Percentiles rank a stretch among this genome's conserved stretches.
phyloP scores from a whole-genome alignment of 2,888 invertebrate genomes.

The Andrena marginata region DNA sequence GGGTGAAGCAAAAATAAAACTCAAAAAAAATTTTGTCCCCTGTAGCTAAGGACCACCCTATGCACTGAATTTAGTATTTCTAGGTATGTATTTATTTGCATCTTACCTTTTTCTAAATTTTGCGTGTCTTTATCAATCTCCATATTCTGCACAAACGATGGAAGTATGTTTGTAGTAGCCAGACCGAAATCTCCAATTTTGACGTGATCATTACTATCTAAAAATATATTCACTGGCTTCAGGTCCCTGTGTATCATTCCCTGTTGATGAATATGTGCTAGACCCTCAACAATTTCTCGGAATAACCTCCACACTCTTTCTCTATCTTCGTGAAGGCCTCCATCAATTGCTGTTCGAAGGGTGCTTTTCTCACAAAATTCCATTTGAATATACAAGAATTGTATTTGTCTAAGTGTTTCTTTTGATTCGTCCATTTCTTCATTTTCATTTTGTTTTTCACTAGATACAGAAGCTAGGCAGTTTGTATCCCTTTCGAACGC shows the following conservation, averaged over 20 bases:
- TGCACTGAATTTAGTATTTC: not conserved
- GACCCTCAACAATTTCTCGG: slow-evolving; percentile 96
- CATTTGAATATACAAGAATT: slow-evolving; percentile 98
- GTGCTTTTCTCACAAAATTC: slow-evolving; percentile 99
- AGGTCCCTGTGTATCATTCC: slow-evolving; percentile 95
- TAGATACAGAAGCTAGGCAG: slow-evolving; percentile 72
- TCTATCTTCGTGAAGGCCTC: slow-evolving; percentile 90
- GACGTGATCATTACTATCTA: slow-evolving; percentile 97
- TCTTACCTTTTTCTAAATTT: slow-evolving; percentile 76
- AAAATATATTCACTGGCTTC: slow-evolving; percentile 97
- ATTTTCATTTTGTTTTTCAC: slow-evolving; percentile 47
- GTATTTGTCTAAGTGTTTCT: slow-evolving; percentile 84
- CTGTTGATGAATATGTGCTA: slow-evolving; percentile 96
- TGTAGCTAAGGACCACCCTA: too few relatives aligned
- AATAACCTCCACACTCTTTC: slow-evolving; percentile 96
- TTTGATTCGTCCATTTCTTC: slow-evolving; percentile 53
- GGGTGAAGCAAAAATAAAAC: too few relatives aligned
- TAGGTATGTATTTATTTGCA: not conserved
- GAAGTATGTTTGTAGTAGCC: slow-evolving; percentile 92
- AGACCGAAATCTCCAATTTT: slow-evolving; percentile 99
- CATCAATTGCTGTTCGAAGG: slow-evolving; percentile 94
- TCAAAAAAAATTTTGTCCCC: too few relatives aligned
- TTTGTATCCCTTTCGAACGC: slow-evolving; percentile 87
- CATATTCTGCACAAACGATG: slow-evolving; percentile 77
- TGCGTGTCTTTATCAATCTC: slow-evolving; percentile 77